Percentiles rank a stretch among this genome's conserved stretches.
Evolutionary conservation across 2,113 vertebrate species (phyloP).

Genomic region (Phrynocephalus versicolor): DNA sequence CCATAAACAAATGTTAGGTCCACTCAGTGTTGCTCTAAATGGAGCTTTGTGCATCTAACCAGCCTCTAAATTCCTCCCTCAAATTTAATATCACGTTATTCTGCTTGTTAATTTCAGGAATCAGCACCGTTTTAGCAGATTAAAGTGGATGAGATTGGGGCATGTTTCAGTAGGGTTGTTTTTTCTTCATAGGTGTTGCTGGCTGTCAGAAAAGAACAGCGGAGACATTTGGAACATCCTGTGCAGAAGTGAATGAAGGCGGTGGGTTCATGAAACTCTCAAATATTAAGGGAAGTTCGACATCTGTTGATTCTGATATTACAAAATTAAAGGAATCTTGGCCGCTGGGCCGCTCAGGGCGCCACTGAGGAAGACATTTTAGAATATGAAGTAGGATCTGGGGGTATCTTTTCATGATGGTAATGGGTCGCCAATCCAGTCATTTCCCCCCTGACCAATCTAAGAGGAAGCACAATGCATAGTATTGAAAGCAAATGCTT

Average conservation of each 20-base stretch:
- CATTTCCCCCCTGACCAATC: too few species aligned
- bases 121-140: conserved; percentile 42
- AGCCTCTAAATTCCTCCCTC: conserved; percentile 34
- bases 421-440: too few species aligned
- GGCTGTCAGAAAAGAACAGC: background rate
- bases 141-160: too few species aligned
- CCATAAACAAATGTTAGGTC: conserved; percentile 41
- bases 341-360: background rate
- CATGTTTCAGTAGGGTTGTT: conserved; percentile 10
- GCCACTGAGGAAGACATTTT: background rate
- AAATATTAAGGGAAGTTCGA: background rate
- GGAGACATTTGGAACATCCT: background rate
- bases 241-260: background rate
- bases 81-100: conserved; percentile 43
- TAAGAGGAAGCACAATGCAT: too few species aligned
- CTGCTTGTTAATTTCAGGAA: conserved; percentile 50
- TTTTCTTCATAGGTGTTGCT: background rate
- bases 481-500: too few species aligned
- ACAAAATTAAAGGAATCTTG: background rate
- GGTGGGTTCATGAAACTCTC: background rate
- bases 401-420: background rate
- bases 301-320: background rate
- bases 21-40: conserved; percentile 36
- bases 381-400: background rate
- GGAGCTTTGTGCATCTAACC: conserved; percentile 34